Base-by-base conservation (phyloP, 2,888 invertebrate genomes). In the Ormyrus thymus region DNA sequence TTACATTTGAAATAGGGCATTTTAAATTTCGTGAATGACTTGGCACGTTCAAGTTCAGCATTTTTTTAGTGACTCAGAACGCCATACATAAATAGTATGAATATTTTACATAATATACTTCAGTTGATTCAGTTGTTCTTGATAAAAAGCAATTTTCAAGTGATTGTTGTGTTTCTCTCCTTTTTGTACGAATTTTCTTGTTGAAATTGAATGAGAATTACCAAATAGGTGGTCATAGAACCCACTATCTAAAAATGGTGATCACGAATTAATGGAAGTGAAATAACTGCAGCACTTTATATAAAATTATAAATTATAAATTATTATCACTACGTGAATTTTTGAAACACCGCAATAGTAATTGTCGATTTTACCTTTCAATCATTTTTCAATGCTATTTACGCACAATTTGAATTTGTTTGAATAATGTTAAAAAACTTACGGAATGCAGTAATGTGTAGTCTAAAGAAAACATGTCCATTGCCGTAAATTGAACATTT, bases 51-150 rank as follows among this genome's bases (percentile, higher is more conserved):
- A 29, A 29, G 29, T 29, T 29, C 29, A 29, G 29, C 29, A 29
- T 29, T 29, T 29, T 29, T 29, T 29, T 29, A 29, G 29, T 29
- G 4, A 29, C 29, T 29, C 29, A 29, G 29, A 29, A 29, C 4
- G 29, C 29, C 29, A 4, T 29, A 29, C 29, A 4, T 29, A 29
- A 4, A 29, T 29, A 29, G 29, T 29, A 29, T 29, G 29, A 29
- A 29, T 29, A 0, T 29, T 29, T 29, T 29, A 29, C 29, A 29
- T 29, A 29, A 29, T 29, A 29, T 29, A 29, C 29, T 29, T 29
- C 29, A 29, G 29, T 78, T 87, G 6, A 86, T 87, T 59, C 87
- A 87, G 78, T 87, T 87, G 29, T 29, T 62, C 81, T 86, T 6
- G 72, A 78, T 13, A 58, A 55, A 45, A 76, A 65, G 46, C 51